phyloP scores from a whole-genome alignment of 2,888 invertebrate genomes.

The Euzophera pinguis region DNA sequence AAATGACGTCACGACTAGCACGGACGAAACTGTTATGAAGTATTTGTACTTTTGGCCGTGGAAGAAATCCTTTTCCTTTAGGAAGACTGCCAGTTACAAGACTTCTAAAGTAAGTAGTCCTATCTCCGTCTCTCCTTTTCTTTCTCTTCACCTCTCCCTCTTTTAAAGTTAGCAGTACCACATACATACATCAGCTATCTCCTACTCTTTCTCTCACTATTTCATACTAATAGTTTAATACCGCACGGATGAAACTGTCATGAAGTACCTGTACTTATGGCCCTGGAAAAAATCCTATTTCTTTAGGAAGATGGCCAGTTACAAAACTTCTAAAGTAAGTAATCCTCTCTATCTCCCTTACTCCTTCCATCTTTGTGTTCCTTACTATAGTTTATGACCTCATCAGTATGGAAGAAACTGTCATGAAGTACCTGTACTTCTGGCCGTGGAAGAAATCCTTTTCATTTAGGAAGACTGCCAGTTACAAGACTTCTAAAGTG shows the following conservation, averaged over 20 bases:
- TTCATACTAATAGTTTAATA: too few species aligned
- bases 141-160: too few species aligned
- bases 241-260: slow-evolving; percentile 45
- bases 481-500: slow-evolving; percentile 46
- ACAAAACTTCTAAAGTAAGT: slow-evolving; percentile 44
- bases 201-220: too few species aligned
- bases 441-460: slow-evolving; percentile 60
- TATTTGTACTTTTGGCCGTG: slow-evolving; percentile 56
- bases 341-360: too few species aligned
- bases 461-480: slow-evolving; percentile 28
- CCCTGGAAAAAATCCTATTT: slow-evolving; percentile 47
- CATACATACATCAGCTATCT: too few species aligned
- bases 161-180: too few species aligned
- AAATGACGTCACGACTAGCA: slow-evolving; percentile 40
- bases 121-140: too few species aligned
- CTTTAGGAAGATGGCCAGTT: slow-evolving; percentile 31
- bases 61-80: slow-evolving; percentile 31
- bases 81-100: slow-evolving; percentile 36
- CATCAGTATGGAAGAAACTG: slow-evolving; percentile 44
- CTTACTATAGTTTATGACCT: too few species aligned
- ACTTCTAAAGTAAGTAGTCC: slow-evolving; percentile 40
- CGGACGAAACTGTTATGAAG: slow-evolving; percentile 44
- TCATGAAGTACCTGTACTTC: slow-evolving; percentile 36
- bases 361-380: too few species aligned
- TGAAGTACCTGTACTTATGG: slow-evolving; percentile 46